Base-by-base conservation (phyloP, 2,797 vertebrate species). In the Poecilia gillii region DNA sequence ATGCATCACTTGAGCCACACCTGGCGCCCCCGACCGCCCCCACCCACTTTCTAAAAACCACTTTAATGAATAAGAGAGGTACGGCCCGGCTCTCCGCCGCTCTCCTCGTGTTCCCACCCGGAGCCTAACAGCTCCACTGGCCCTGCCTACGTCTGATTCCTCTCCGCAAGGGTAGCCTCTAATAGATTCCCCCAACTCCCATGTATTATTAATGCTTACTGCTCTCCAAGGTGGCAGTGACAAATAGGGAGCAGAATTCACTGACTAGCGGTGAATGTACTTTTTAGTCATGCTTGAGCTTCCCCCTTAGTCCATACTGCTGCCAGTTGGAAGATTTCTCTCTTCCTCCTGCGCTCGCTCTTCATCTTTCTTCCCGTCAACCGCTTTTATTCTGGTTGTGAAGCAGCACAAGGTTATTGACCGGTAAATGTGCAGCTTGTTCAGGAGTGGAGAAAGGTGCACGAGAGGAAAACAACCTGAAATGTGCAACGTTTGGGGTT, bases 121-220 rank as follows among this genome's bases (percentile, higher is more conserved):
- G n/a, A 55, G 77, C 80, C 77, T 82, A 90, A 93, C 95, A 95
- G 96, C 95, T 96, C 93, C 95, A 94, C 94, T 92, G 68, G 89
- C 90, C 77, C 90, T 80, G 95, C 96, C 94, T 95, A 95, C 93
- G 95, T 96, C 95, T 96, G 96, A 96, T 97, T 97, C 96, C 91
- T 97, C 96, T 96, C 95, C 75, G 93, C 97, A 96, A 97, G 96
- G 97, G 94, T 98, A 97, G 96, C 95, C 96, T 96, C 97, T 99
- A 99, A 98, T 98, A 97, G 97, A 98, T 97, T 97, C 93, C 92
- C 96, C 96, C 96, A 91, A 96, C 95, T 96, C 94, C 97, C 95
- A 98, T 98, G 97, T 97, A 98, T 99, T 99, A 99, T 99, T 99
- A 99, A 99, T 99, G 97, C 96, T 96, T 93, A 93, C 95, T 78